These are phyloP conservation scores for Siphamia tubifer DNA, from an alignment of 2,113 vertebrate genomes.

Conservation along the genomic window DNA sequence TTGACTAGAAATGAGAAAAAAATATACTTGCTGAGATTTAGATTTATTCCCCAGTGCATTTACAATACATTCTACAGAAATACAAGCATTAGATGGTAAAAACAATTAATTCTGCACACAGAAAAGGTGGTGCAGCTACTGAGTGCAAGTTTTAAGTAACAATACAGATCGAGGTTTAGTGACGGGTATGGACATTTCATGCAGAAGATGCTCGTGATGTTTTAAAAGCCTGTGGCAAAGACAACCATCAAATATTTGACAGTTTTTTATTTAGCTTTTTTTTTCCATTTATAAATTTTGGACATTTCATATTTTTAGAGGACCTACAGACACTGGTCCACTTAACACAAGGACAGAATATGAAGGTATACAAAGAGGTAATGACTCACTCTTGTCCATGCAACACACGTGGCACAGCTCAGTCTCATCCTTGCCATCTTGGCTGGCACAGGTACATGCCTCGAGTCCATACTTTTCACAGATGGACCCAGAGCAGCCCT, in stretches of 20 bases:
- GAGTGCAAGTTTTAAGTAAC: not conserved
- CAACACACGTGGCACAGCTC: conserved; percentile 98
- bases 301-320: no score
- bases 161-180: not conserved
- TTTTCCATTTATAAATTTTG: no score
- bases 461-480: conserved; percentile 94
- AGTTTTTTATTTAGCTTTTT: not conserved
- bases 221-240: no score
- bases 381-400: conserved; percentile 93
- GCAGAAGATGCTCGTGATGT: no score
- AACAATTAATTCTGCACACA: not conserved
- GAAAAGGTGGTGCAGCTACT: no score
- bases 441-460: conserved; percentile 94
- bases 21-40: no score
- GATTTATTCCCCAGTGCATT: no score
- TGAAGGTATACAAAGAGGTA: not conserved
- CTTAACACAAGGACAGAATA: not conserved
- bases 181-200: no score
- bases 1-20: no score
- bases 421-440: conserved; percentile 92
- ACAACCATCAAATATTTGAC: not conserved
- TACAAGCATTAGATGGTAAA: not conserved
- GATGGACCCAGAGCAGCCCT: conserved; percentile 98
- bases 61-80: no score
- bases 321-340: no score